Conservation (phyloP, 2,113 vertebrate genomes). For the Micronisus gabar region DNA sequence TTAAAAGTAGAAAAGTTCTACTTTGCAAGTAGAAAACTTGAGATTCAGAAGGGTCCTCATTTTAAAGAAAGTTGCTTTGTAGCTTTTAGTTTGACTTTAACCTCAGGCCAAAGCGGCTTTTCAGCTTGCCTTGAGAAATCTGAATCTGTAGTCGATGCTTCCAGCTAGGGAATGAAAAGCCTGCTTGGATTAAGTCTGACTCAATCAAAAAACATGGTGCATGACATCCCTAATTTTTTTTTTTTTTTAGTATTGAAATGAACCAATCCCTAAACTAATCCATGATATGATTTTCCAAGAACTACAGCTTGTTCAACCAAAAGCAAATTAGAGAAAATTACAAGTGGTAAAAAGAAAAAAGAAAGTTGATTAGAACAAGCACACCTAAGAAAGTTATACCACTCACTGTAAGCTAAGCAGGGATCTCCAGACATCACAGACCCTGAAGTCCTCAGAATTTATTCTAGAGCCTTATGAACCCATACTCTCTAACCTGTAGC, state of each 20-base stretch:
- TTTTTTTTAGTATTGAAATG: background rate
- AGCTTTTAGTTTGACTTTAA: background rate
- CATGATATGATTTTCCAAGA: background rate
- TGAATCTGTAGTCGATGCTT: background rate
- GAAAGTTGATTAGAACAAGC: background rate
- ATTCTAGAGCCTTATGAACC: background rate
- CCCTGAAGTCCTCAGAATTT: background rate
- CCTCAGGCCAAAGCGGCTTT: background rate
- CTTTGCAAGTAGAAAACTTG: background rate
- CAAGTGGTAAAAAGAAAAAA: background rate
- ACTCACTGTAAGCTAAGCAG: background rate
- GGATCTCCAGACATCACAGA: background rate
- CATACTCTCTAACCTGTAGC: background rate
- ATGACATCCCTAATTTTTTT: background rate
- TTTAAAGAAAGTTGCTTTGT: background rate
- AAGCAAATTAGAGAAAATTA: background rate
- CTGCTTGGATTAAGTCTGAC: background rate
- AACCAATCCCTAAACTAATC: background rate
- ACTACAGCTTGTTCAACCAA: background rate
- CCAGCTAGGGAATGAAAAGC: background rate
- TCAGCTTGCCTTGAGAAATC: background rate
- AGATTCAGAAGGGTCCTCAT: background rate
- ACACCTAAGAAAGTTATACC: background rate
- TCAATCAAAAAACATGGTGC: background rate
- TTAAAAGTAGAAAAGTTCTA: background rate